Base-by-base conservation (phyloP, 2,797 vertebrate species). In the Anableps anableps region DNA sequence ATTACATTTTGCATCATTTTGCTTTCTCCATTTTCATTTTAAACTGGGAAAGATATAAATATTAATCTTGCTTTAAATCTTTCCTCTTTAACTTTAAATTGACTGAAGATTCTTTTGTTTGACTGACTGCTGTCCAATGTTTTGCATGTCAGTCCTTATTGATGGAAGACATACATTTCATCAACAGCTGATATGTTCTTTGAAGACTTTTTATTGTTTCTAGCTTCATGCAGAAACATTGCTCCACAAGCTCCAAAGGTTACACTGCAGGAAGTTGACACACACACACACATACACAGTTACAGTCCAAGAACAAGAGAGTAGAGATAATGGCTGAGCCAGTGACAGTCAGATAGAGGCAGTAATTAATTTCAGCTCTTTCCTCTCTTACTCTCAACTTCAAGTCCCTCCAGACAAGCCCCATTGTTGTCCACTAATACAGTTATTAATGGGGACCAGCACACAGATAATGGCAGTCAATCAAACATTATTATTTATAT, bases 341-440 rank as follows among this genome's bases (percentile, higher is more conserved):
- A 72, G 82, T 91, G 93, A 92, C 91, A 89, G 91, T 89, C 80
- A 90, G 84, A 90, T 90, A 90, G 87, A 88, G 83, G 75, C 86
- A 91, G 90, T 94, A 93, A 94, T 95, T 95, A 93, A 93, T 95
- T 94, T 93, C 86, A 86, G 82, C 81, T 84, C 87, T 85, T 81
- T 80, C 71, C 85, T 81, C 85, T 85, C 84, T 84, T 76, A 74
- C 86, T 83, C 78, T 83, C 62, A 80, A 81, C 82, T 73, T 89
- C 86, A 60, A 80, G 85, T 90, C 92, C 90, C 93, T 48, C 74
- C 13, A 83, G 94, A 92, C 76, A 17, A 83, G 80, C 81, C 80
- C 87, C 72, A 91, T 92, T 94, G 93, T 94, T 94, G 91, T 91
- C 93, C 83, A 84, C 88, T 93, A 92, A 94, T 91, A 88, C 87